Conservation (phyloP, 2,888 invertebrate species). For the Temnothorax unifasciatus region DNA sequence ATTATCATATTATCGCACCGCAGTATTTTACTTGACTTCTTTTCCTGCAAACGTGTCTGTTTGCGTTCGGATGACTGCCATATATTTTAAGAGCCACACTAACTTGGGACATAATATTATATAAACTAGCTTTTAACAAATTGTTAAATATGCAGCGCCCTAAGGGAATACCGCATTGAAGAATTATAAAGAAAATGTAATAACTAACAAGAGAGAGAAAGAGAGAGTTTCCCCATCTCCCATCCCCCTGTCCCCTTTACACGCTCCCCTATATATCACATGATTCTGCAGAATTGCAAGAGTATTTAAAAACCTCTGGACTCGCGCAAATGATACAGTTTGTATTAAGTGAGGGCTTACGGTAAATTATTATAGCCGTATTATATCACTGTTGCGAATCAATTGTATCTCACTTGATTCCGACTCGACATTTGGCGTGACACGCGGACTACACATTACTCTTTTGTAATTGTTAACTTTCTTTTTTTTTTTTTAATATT, state of each 20-base stretch:
- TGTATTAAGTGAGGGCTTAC: conserved; percentile 65
- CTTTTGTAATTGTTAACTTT: conserved; percentile 78
- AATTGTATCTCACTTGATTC: conserved; percentile 61
- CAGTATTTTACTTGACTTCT: conserved; percentile 60
- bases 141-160: conserved; percentile 82
- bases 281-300: conserved; percentile 67
- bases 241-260: conserved; percentile 71
- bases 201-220: conserved; percentile 73
- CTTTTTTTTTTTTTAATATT: conserved; percentile 80
- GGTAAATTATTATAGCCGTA: conserved; percentile 25
- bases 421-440: conserved; percentile 66
- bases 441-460: conserved; percentile 70
- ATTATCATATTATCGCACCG: conserved; percentile 52
- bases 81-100: conserved; percentile 84
- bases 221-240: conserved; percentile 70
- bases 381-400: conserved; percentile 46
- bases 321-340: conserved; percentile 65
- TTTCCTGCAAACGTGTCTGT: conserved; percentile 75
- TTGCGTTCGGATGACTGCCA: conserved; percentile 83
- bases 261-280: conserved; percentile 76
- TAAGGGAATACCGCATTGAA: conserved; percentile 78
- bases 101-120: conserved; percentile 84
- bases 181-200: conserved; percentile 77
- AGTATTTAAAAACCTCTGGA: conserved; percentile 71
- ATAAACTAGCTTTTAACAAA: conserved; percentile 84